These are phyloP conservation scores for Leptopterna dolabrata DNA, from an alignment of 2,888 invertebrate genomes.

Conservation along the genomic window DNA sequence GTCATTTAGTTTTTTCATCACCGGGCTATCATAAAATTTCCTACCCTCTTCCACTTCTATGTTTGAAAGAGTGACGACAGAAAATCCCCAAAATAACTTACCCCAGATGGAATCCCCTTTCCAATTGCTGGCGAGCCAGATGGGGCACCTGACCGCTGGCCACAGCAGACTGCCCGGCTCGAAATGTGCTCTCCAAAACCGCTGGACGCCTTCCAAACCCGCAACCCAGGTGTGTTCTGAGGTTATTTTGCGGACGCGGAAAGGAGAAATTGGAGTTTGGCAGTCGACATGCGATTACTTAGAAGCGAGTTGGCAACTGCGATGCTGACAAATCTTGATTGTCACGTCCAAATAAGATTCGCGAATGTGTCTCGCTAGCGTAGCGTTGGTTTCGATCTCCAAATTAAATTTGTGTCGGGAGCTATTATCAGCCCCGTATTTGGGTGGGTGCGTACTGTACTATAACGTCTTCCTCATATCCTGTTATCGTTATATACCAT, in stretches of 20 bases:
- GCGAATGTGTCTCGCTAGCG: not conserved
- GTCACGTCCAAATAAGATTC: not conserved
- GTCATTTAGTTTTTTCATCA: not conserved
- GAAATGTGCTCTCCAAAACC: not conserved
- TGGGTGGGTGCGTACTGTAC: not conserved
- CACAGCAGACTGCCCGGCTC: conserved; percentile 34
- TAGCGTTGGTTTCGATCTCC: not conserved
- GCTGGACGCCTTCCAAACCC: not conserved
- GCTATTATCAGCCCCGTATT: not conserved
- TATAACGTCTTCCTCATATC: not conserved
- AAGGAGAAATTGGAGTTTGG: not conserved
- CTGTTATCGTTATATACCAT: no score
- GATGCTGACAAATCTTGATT: conserved; percentile 6
- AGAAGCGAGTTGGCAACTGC: not conserved
- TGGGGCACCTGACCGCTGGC: conserved; percentile 18
- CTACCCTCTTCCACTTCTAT: not conserved
- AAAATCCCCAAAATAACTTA: not conserved
- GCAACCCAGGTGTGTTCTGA: not conserved
- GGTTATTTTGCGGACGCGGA: not conserved
- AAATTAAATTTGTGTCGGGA: not conserved
- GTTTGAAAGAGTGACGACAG: not conserved
- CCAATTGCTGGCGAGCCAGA: conserved; percentile 15
- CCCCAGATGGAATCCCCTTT: not conserved
- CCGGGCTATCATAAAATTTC: not conserved
- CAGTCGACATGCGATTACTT: not conserved